phyloP scores from a whole-genome alignment of 2,888 invertebrate species.

The Ormyrus rosae region DNA sequence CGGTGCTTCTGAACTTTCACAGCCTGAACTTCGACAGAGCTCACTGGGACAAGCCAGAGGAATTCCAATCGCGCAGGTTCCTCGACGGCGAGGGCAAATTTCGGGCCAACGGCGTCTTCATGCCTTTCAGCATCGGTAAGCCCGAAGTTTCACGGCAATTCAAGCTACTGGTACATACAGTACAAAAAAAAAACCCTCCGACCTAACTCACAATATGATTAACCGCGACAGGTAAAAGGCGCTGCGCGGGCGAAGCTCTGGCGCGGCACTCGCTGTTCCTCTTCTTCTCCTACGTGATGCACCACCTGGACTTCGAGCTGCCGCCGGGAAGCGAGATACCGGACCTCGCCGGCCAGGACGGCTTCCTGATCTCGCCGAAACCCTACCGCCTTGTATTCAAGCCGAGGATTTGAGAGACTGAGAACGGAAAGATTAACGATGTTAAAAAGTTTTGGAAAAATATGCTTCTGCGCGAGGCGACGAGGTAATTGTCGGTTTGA shows the following conservation, averaged over 20 bases:
- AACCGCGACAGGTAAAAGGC: constrained; percentile 72
- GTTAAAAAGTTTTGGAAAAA: too few species aligned
- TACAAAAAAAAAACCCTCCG: too few species aligned
- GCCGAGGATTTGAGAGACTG: not conserved
- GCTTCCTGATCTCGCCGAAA: constrained; percentile 79
- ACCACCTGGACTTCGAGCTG: constrained; percentile 73
- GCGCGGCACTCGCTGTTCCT: constrained; percentile 75
- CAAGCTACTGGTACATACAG: too few species aligned
- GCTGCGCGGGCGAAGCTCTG: constrained; percentile 76
- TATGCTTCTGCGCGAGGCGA: too few species aligned
- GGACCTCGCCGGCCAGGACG: constrained; percentile 77
- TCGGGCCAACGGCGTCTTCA: constrained; percentile 78
- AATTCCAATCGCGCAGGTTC: constrained; percentile 83
- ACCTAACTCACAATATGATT: too few species aligned
- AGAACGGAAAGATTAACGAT: too few species aligned
- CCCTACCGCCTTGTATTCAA: constrained; percentile 76
- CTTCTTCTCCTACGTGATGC: constrained; percentile 74
- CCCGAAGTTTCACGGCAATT: not conserved
- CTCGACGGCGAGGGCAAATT: constrained; percentile 79
- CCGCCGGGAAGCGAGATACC: constrained; percentile 73
- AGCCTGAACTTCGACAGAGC: constrained; percentile 80
- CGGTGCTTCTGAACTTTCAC: constrained; percentile 79
- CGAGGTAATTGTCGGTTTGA: too few species aligned
- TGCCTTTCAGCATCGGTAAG: constrained; percentile 83
- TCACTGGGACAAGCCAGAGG: constrained; percentile 80